Evolutionary conservation across 2,888 invertebrate genomes (phyloP).

Genomic region (Agonopterix subpropinquella): DNA sequence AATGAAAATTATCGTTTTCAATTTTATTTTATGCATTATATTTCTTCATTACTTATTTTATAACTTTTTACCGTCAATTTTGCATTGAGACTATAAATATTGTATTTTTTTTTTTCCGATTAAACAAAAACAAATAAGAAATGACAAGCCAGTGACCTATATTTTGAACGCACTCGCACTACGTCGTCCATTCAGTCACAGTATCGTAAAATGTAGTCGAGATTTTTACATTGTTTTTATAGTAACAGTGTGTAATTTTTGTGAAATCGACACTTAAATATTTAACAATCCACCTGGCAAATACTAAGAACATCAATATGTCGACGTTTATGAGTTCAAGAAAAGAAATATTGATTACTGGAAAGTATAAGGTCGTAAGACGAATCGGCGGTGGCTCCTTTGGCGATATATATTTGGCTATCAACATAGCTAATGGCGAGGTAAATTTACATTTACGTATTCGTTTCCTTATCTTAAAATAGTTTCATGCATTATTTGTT

Average conservation of each 20-base stretch:
- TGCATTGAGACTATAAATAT: too few relatives aligned
- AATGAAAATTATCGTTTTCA: too few relatives aligned
- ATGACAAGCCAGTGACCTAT: background rate
- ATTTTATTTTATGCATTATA: too few relatives aligned
- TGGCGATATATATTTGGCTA: constrained; percentile 99
- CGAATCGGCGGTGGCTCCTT: constrained; percentile 99
- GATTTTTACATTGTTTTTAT: constrained; percentile 16
- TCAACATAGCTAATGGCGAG: constrained; percentile 95
- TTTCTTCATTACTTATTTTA: too few relatives aligned
- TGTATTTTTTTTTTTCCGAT: too few relatives aligned
- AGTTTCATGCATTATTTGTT: too few relatives aligned
- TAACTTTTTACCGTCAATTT: too few relatives aligned
- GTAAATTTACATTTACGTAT: constrained; percentile 57
- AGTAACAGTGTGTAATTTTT: constrained; percentile 14
- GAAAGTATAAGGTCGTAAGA: constrained; percentile 95
- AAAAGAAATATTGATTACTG: constrained; percentile 83
- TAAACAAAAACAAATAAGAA: background rate
- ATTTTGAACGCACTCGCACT: constrained; percentile 8
- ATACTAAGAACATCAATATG: constrained; percentile 12
- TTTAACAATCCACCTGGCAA: constrained; percentile 1
- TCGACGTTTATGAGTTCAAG: constrained; percentile 18
- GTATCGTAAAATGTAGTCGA: constrained; percentile 21
- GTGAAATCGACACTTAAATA: constrained; percentile 9
- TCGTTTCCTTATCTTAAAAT: background rate
- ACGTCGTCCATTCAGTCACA: constrained; percentile 8